Evolutionary conservation across 2,888 invertebrate species (phyloP).

Genomic region (Tetramorium bicarinatum): DNA sequence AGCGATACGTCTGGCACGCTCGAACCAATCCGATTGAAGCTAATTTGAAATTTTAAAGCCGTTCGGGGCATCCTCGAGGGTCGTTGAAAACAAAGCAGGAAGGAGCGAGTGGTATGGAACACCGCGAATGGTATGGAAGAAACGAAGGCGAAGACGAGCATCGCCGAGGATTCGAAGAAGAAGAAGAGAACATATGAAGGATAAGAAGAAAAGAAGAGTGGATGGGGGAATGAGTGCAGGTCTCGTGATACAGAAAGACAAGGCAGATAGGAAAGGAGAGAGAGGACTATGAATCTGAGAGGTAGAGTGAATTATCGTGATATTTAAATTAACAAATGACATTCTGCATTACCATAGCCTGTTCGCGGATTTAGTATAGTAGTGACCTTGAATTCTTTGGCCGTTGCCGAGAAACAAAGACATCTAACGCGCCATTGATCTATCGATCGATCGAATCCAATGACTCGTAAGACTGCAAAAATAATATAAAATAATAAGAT

Average conservation of each 20-base stretch:
- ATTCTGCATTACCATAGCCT: conserved; percentile 83
- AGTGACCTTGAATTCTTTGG: conserved; percentile 78
- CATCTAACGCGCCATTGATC: conserved; percentile 58
- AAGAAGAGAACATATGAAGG: conserved; percentile 19
- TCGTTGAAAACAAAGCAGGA: conserved; percentile 70
- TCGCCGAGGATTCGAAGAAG: conserved; percentile 40
- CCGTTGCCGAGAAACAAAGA: conserved; percentile 72
- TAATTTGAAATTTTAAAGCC: conserved; percentile 84
- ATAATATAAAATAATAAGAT: background rate
- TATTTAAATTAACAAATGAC: conserved; percentile 85
- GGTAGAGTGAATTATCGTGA: conserved; percentile 84
- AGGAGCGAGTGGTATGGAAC: background rate
- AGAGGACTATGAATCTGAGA: conserved; percentile 66
- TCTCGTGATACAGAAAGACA: conserved; percentile 56
- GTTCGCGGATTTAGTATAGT: conserved; percentile 76
- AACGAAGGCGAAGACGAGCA: conserved; percentile 59
- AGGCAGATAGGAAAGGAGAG: conserved; percentile 52
- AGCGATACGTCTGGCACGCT: conserved; percentile 77
- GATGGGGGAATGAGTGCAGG: conserved; percentile 68
- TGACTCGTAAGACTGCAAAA: background rate
- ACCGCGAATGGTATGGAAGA: conserved; percentile 45
- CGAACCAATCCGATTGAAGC: conserved; percentile 83
- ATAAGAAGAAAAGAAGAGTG: conserved; percentile 44
- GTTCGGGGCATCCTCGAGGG: conserved; percentile 68
- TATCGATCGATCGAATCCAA: background rate